phyloP scores from a whole-genome alignment of 2,113 vertebrate genomes.

The Cygnus atratus region DNA sequence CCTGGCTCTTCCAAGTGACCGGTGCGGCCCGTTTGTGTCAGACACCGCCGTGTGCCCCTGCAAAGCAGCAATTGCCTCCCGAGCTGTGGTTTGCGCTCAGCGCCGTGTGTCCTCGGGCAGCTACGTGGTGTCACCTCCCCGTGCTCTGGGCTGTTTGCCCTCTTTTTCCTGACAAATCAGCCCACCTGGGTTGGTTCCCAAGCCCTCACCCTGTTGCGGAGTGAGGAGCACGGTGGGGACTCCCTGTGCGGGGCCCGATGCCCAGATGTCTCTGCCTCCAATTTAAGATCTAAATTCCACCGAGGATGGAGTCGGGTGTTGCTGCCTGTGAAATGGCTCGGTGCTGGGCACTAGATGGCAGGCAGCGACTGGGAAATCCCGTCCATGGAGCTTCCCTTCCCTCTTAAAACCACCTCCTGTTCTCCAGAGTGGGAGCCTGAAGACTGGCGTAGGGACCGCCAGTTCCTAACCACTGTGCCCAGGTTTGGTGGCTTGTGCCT shows the following conservation, averaged over 20 bases:
- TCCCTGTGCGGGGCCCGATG: background rate
- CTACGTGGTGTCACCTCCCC: background rate
- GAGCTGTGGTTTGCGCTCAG: background rate
- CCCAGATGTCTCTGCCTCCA: accelerated
- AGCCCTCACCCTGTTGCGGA: background rate
- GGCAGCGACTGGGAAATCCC: slow-evolving; percentile 39
- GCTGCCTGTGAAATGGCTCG: background rate
- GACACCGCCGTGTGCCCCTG: background rate
- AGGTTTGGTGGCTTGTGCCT: background rate
- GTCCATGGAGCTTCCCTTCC: background rate
- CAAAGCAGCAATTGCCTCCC: background rate
- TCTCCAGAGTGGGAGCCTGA: background rate
- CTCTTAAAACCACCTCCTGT: background rate
- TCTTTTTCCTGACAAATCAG: background rate
- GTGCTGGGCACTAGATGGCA: slow-evolving; percentile 62
- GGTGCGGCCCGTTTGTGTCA: background rate
- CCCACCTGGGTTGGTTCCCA: background rate
- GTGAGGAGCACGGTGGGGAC: background rate
- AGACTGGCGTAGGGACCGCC: background rate
- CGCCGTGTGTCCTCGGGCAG: background rate
- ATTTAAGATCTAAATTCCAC: background rate
- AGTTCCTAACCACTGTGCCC: background rate
- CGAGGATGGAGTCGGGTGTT: background rate
- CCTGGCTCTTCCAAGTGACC: background rate
- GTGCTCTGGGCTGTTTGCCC: background rate